Base-by-base conservation (phyloP, 2,113 vertebrate genomes). In the Atherinomorus stipes region DNA sequence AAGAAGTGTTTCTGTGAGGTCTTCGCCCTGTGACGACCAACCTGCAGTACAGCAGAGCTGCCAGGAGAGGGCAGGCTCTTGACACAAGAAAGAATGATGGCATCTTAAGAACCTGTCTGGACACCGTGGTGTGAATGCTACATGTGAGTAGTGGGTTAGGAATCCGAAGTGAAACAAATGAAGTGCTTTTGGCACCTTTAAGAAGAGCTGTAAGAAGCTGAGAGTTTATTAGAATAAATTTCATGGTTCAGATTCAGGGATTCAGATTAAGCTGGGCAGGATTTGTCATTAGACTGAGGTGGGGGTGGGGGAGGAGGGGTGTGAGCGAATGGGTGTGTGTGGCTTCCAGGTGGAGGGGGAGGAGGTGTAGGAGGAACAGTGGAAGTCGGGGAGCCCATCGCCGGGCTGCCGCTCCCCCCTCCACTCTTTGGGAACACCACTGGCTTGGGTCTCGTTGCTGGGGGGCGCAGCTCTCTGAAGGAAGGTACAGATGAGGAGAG, bases 361-460 rank as follows among this genome's bases (percentile, higher is more conserved):
- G 88, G 80, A 11, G 88, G 80, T 0, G 86, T 95, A 2, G 77
- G 93, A 82, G 96, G 96, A 25, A 89, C 88, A 4, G 90, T 90
- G 51, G 96, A 89, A 0, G 95, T 93, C 0, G 97, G 91, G 11
- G 97, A 94, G 75, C 93, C 94, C 78, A 95, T 96, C 7, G 94
- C 93, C 0, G 97, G 94, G 82, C 94, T 95, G 50, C 94, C 90
- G 31, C 90, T 91, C 3, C 93, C 91, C 53, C 93, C 91, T 19
- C 88, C 83, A 1, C 89, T 90, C 83, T 98, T 99, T 74, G 97
- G 97, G 94, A 99, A 99, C 51, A 98, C 94, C 0, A 95, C 56
- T 0, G 98, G 98, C 56, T 99, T 99, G 2, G 98, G 98, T 61
- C 96, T 94, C 0, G 97, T 99, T 0, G 96, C 98, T 0, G 98